These are phyloP conservation scores for Blastomussa wellsi DNA, from an alignment of 92 coral and sea anemone genomes.

Conservation along the genomic window DNA sequence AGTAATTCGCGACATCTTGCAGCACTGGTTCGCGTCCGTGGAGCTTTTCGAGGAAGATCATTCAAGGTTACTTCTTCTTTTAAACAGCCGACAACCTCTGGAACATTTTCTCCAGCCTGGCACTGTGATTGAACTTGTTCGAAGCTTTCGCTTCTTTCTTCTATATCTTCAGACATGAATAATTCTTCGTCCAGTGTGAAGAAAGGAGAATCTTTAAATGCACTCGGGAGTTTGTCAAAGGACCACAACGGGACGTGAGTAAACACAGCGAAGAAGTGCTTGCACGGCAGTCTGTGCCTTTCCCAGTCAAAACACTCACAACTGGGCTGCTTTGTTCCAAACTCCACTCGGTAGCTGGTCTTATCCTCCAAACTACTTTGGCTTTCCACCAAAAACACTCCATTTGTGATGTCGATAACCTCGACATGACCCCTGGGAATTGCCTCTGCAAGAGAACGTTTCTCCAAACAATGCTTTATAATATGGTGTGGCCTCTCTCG, in stretches of 20 bases:
- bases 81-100: background rate
- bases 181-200: no score
- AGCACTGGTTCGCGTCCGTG: conserved; percentile 3
- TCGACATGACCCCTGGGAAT: conserved; percentile 35
- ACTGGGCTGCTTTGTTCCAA: conserved; percentile 35
- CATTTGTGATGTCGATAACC: conserved; percentile 14
- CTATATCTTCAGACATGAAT: background rate
- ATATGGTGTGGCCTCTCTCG: conserved; percentile 43
- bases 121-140: background rate
- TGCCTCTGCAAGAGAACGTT: conserved; percentile 19
- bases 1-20: conserved; percentile 12
- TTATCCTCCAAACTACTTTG: conserved; percentile 19
- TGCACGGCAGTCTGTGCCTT: conserved; percentile 49
- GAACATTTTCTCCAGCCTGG: background rate
- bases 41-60: background rate
- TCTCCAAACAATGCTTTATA: conserved; percentile 46
- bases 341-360: conserved; percentile 13
- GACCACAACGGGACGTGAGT: conserved; percentile 33
- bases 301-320: conserved; percentile 54
- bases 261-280: conserved; percentile 54
- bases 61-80: background rate
- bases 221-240: conserved; percentile 24
- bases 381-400: conserved; percentile 18
- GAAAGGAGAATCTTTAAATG: conserved; percentile 37
- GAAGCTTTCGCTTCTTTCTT: background rate